Conservation (phyloP, 1,140 invertebrate species). For the Eubasilissa regina region DNA sequence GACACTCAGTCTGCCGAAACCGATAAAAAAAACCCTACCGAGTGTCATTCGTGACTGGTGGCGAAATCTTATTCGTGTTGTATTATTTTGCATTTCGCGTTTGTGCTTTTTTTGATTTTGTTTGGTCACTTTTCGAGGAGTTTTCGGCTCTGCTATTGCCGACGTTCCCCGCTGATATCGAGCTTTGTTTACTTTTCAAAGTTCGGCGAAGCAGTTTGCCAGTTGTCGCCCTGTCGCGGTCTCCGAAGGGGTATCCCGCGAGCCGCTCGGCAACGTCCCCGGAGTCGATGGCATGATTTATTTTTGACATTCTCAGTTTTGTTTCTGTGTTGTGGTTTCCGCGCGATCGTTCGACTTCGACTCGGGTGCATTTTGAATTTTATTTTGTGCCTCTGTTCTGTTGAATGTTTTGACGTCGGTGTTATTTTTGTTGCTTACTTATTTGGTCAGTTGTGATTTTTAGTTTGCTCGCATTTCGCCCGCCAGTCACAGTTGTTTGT, state of each 20-base stretch:
- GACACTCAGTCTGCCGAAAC: not conserved
- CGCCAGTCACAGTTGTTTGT: conserved; percentile 3
- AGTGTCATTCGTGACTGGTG: conserved; percentile 12
- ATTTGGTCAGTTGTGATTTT: conserved; percentile 1
- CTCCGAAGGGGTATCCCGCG: not conserved
- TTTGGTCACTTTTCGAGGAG: not conserved
- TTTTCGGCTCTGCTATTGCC: not conserved
- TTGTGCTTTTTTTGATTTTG: conserved; percentile 22
- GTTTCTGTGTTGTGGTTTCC: conserved; percentile 22
- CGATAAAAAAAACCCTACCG: too few relatives aligned
- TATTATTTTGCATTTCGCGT: not conserved
- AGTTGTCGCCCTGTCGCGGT: not conserved
- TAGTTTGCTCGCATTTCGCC: conserved; percentile 10
- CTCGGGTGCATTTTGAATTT: not conserved
- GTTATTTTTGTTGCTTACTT: conserved; percentile 21
- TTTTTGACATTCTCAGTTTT: conserved; percentile 35
- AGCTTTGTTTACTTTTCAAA: conserved; percentile 4
- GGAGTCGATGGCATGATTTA: conserved; percentile 14
- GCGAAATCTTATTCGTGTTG: conserved; percentile 6
- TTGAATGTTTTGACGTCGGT: not conserved
- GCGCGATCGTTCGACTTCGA: not conserved
- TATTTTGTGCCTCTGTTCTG: conserved; percentile 3
- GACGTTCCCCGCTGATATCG: too few relatives aligned
- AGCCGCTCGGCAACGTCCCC: not conserved
- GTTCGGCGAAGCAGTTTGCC: not conserved